phyloP scores from a whole-genome alignment of 2,888 invertebrate genomes.

The Diplolepis rosae region DNA sequence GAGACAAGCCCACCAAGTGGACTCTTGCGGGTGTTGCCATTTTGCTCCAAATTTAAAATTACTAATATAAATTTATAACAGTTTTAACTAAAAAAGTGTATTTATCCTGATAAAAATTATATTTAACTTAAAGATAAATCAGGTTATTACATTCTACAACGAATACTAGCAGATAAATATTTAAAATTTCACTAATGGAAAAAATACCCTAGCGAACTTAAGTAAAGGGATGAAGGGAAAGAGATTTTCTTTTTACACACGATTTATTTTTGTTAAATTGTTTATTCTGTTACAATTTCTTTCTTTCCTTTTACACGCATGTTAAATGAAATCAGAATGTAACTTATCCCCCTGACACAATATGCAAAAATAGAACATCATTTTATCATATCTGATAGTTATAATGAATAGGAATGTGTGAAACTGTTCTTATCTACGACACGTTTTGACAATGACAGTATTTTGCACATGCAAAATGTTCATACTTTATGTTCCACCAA shows the following conservation, averaged over 20 bases:
- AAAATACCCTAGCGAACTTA: no score
- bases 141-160: no score
- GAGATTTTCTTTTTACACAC: neutral
- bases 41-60: constrained; percentile 85
- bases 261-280: neutral
- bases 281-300: neutral
- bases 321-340: neutral
- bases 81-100: neutral
- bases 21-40: constrained; percentile 94
- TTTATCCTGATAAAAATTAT: no score
- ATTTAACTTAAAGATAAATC: no score
- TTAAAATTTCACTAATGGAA: no score
- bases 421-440: neutral
- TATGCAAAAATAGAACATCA: constrained; percentile 4
- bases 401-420: neutral
- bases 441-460: neutral
- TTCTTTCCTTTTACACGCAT: neutral
- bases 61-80: constrained; percentile 82
- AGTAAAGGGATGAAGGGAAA: no score
- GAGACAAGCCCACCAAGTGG: constrained; percentile 93
- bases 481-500: no score
- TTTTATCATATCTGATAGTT: neutral
- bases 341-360: neutral
- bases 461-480: neutral
- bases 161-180: no score